Conservation (phyloP, 2,888 invertebrate genomes). For the Agrochola lota region DNA sequence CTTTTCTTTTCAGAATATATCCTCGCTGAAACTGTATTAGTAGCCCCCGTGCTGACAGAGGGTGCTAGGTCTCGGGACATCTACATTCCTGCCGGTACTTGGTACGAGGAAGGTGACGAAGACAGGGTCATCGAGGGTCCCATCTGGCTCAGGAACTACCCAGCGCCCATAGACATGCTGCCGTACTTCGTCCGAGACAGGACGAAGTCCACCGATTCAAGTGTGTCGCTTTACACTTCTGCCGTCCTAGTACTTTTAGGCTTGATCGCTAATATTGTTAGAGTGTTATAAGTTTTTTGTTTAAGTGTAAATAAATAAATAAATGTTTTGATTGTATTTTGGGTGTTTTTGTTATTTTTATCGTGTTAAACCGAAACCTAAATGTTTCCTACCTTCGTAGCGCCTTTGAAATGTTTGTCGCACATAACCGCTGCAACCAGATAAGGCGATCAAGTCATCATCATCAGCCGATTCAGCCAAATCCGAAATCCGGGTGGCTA, state of each 20-base stretch:
- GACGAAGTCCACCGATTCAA: conserved; percentile 44
- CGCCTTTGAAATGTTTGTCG: too few relatives aligned
- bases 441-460: neutral
- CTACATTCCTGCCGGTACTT: conserved; percentile 94
- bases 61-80: conserved; percentile 92
- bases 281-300: conserved; percentile 35
- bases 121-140: conserved; percentile 89
- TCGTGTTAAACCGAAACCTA: neutral
- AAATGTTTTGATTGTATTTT: conserved; percentile 5
- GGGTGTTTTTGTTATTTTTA: neutral
- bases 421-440: neutral
- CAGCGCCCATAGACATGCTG: conserved; percentile 92
- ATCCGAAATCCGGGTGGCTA: neutral
- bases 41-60: conserved; percentile 94
- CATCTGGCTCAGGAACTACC: conserved; percentile 91
- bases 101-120: conserved; percentile 92
- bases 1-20: conserved; percentile 92
- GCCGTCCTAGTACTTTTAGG: conserved; percentile 71
- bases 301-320: conserved; percentile 29
- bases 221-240: conserved; percentile 67
- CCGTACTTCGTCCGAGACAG: conserved; percentile 91
- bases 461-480: neutral
- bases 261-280: conserved; percentile 64
- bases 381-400: too few relatives aligned
- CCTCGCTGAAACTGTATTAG: conserved; percentile 94